A percentile compares a stretch with the other conserved stretches of the same genome.
Evolutionary conservation across 2,797 vertebrate species (phyloP).

Genomic region (Distichodus sexfasciatus): DNA sequence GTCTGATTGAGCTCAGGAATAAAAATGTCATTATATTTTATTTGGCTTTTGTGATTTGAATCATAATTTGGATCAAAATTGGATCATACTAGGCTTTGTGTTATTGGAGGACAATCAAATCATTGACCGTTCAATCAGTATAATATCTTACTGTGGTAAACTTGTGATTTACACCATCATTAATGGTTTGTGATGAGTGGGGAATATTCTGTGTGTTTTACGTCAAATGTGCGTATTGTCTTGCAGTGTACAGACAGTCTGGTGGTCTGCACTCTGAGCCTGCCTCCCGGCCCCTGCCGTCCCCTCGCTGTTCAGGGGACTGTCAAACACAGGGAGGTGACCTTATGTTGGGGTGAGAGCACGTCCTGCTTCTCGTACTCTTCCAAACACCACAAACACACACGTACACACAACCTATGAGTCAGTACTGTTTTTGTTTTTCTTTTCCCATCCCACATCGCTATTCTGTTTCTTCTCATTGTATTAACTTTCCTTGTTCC

Average conservation of each 20-base stretch:
- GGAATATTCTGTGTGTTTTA: background rate
- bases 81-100: too few species aligned
- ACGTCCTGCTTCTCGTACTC: background rate
- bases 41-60: too few species aligned
- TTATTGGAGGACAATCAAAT: too few species aligned
- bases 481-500: background rate
- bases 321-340: constrained; percentile 93
- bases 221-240: constrained; percentile 1
- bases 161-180: too few species aligned
- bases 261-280: constrained; percentile 83
- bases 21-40: too few species aligned
- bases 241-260: constrained; percentile 87
- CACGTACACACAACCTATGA: background rate
- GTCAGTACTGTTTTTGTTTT: constrained; percentile 30
- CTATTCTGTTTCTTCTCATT: background rate
- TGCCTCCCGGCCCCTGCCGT: constrained; percentile 88
- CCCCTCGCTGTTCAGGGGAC: constrained; percentile 85
- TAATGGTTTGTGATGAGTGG: too few species aligned
- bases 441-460: background rate
- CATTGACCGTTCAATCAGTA: too few species aligned
- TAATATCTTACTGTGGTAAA: too few species aligned
- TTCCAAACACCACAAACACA: background rate
- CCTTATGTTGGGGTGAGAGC: constrained; percentile 92
- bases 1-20: too few species aligned
- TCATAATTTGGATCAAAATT: too few species aligned